Percentiles rank a stretch among this genome's conserved stretches.
phyloP scores from a whole-genome alignment of 2,888 invertebrate genomes.

The Drosophila bunnanda region DNA sequence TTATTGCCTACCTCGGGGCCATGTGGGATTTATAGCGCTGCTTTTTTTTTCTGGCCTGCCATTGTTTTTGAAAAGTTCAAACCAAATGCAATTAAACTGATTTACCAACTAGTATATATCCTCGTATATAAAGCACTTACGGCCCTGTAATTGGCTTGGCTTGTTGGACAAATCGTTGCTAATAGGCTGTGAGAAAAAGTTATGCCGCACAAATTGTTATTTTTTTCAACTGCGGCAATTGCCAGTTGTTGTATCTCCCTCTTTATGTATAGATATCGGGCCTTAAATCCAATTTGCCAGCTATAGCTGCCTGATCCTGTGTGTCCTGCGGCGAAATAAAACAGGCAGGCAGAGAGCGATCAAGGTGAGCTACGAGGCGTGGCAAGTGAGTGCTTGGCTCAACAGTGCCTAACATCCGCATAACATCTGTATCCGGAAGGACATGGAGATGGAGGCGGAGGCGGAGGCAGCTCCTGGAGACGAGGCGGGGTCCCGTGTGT shows the following conservation, averaged over 20 bases:
- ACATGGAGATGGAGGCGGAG: background rate
- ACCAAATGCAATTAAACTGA: constrained; percentile 12
- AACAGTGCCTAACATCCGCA: constrained; percentile 11
- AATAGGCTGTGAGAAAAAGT: constrained; percentile 29
- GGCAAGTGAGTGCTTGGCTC: constrained; percentile 4
- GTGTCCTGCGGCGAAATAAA: too few relatives aligned
- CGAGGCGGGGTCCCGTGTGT: constrained; percentile 31
- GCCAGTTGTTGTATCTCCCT: background rate
- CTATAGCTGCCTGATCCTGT: constrained; percentile 3
- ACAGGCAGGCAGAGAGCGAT: constrained; percentile 1
- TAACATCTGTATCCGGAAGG: constrained; percentile 17
- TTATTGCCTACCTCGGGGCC: constrained; percentile 1
- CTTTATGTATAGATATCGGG: too few relatives aligned
- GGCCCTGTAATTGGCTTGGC: constrained; percentile 16
- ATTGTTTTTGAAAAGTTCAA: background rate
- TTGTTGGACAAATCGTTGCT: constrained; percentile 28
- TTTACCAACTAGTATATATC: constrained; percentile 1
- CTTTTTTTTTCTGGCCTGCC: background rate
- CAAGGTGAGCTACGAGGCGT: constrained; percentile 5
- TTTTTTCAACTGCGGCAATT: background rate
- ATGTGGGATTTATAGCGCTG: background rate
- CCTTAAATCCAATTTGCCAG: constrained; percentile 6
- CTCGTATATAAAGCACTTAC: background rate
- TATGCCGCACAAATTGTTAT: constrained; percentile 1
- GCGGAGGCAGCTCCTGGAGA: background rate